Evolutionary conservation across 2,888 invertebrate genomes (phyloP).

Genomic region (Oeneis ivallda): DNA sequence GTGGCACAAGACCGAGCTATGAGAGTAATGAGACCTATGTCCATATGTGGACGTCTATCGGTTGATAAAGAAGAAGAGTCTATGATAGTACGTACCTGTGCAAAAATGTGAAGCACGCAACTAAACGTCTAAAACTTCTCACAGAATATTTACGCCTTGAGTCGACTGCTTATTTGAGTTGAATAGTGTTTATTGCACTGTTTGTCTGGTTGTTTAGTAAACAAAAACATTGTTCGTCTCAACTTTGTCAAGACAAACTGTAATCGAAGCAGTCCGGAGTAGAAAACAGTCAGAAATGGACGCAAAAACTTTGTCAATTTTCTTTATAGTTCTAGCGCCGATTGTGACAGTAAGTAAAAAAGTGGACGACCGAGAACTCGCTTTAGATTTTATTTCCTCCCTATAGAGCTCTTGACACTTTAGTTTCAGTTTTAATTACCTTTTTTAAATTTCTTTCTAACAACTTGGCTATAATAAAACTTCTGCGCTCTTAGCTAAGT

Average conservation of each 20-base stretch:
- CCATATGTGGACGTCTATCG: too few species aligned
- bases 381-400: conserved; percentile 27
- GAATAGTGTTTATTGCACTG: conserved; percentile 33
- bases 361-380: conserved; percentile 10
- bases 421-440: conserved; percentile 30
- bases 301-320: conserved; percentile 44
- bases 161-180: background rate
- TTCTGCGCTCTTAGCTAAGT: background rate
- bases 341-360: conserved; percentile 48
- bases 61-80: too few species aligned
- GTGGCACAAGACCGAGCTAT: too few species aligned
- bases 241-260: conserved; percentile 25
- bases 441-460: conserved; percentile 13
- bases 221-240: conserved; percentile 38
- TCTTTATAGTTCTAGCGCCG: conserved; percentile 47
- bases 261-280: conserved; percentile 39
- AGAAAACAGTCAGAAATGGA: conserved; percentile 48
- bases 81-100: too few species aligned
- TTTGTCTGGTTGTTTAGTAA: conserved; percentile 35
- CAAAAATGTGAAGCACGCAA: too few species aligned
- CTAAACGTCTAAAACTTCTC: background rate
- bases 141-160: background rate
- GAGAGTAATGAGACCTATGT: too few species aligned
- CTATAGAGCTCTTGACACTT: conserved; percentile 14
- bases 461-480: background rate